Evolutionary conservation across 1,140 invertebrate species (phyloP).

Genomic region (Charaxes varanes): DNA sequence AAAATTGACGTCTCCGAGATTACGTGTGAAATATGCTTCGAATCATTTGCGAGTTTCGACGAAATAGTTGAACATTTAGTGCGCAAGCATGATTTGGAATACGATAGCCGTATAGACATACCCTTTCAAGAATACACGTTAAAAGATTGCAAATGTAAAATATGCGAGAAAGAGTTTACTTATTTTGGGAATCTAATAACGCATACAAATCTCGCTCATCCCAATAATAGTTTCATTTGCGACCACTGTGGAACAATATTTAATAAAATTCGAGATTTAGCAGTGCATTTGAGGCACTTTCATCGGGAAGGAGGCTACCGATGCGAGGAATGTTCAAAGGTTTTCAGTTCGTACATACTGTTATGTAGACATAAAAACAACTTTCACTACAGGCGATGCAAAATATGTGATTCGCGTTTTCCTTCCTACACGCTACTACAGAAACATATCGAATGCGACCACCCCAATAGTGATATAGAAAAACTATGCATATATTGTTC

Average conservation of each 20-base stretch:
- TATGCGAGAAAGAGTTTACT: constrained; percentile 38
- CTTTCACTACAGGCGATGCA: constrained; percentile 43
- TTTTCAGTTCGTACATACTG: constrained; percentile 26
- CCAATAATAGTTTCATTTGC: constrained; percentile 45
- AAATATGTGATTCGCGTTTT: constrained; percentile 31
- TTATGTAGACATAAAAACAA: constrained; percentile 38
- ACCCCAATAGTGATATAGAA: constrained; percentile 28
- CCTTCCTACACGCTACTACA: constrained; percentile 29
- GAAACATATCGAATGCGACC: constrained; percentile 42
- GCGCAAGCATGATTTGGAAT: constrained; percentile 43
- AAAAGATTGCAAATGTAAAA: constrained; percentile 34
- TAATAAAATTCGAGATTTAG: constrained; percentile 46
- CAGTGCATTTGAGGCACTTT: constrained; percentile 36
- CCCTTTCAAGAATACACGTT: constrained; percentile 42
- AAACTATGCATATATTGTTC: constrained; percentile 38
- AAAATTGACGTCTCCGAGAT: constrained; percentile 56
- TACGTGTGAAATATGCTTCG: constrained; percentile 42
- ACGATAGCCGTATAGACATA: constrained; percentile 41
- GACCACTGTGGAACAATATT: constrained; percentile 45
- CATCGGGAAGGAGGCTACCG: constrained; percentile 42
- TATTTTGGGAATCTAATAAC: constrained; percentile 44
- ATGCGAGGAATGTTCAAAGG: constrained; percentile 38
- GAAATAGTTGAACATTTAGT: constrained; percentile 51
- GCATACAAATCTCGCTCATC: constrained; percentile 48
- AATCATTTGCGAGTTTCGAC: constrained; percentile 33